Base-by-base conservation (phyloP, 1,140 invertebrate species). In the Orchesella cincta region DNA sequence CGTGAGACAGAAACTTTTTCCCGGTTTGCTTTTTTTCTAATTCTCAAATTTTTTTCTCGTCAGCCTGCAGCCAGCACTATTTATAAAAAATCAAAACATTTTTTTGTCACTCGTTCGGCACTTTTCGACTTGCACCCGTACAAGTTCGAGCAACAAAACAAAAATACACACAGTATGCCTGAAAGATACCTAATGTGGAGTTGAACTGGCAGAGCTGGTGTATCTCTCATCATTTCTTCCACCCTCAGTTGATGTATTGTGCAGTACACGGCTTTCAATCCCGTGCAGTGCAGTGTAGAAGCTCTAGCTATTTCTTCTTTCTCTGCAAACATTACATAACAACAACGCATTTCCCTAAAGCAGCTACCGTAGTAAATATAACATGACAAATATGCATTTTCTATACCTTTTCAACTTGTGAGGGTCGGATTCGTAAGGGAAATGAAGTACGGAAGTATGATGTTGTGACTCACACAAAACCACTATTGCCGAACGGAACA, bases 51-150 rank as follows among this genome's bases (percentile, higher is more conserved):
- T 67, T 67, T 67, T 67, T 31, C 23, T 67, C 23, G 28, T 29
- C n/a, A n/a, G 54, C 31, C 28, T 18, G 62, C n/a, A 29, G 31
- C 1, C 8, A 67, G 62, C 29, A 3, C 62, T 29, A 67, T 67
- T 67, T 67, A 67, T 29, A 67, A 67, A 67, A 67, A 67, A 67
- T 29, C 62, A 67, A 67, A 67, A 67, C 62, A 67, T 67, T 67
- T 67, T 67, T 67, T 26, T 67, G 62, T 67, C 62, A 31, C 12
- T 33, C 31, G 14, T 2, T 67, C 62, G 62, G 62, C 26, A 31
- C 29, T 67, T 33, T 67, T 29, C 62, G 62, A 67, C 31, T 1
- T 12, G 3, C 29, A 14, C 31, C 23, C 62, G 62, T 57, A 26
- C 8, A 67, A 5, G 12, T n/a, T 31, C 62, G 62, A 31, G 5